phyloP scores from a whole-genome alignment of 2,797 vertebrate species.

The Myiothlypis chrysogaster region DNA sequence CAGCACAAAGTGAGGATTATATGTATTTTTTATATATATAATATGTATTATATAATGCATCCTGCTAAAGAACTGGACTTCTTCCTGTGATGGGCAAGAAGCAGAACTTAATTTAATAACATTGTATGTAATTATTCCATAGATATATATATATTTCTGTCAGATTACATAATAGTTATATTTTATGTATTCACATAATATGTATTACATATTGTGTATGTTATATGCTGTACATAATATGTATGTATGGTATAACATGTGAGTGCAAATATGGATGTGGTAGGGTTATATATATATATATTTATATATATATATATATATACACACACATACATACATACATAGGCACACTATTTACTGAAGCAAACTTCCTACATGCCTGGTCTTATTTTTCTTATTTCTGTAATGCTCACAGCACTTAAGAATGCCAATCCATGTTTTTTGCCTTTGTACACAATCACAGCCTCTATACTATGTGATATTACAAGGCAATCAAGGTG shows the following conservation, averaged over 20 bases:
- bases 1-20: not conserved
- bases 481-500: not conserved
- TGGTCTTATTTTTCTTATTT: not conserved
- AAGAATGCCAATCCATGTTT: not conserved
- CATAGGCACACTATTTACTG: not conserved
- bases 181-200: not conserved
- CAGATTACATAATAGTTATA: not conserved
- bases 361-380: not conserved
- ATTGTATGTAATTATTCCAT: not conserved
- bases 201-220: not conserved
- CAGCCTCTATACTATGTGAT: not conserved
- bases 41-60: not conserved
- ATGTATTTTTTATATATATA: too few species aligned
- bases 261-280: not conserved
- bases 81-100: not conserved
- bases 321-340: not conserved
- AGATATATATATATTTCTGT: not conserved
- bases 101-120: not conserved
- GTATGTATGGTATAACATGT: not conserved
- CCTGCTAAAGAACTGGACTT: not conserved
- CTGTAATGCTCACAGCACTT: not conserved
- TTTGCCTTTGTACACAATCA: not conserved
- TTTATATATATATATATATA: not conserved
- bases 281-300: not conserved
- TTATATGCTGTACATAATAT: not conserved